phyloP scores from a whole-genome alignment of 2,113 vertebrate genomes.

The cat (Felis catus) region F.catus_Fca126_mat1.0 CM031423.1:65187001-65187500 shows the following conservation, averaged over 20 bases:
- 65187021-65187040: slow-evolving; percentile 33
- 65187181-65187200: background rate
- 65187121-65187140: background rate
- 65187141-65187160: background rate
- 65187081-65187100: background rate
- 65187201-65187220: background rate
- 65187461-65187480: slow-evolving; percentile 67
- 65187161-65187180: background rate
- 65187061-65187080: slow-evolving; percentile 15
- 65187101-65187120: background rate
- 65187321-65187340: slow-evolving; percentile 67
- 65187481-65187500: slow-evolving; percentile 71
- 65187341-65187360: slow-evolving; percentile 75
- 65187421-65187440: slow-evolving; percentile 59
- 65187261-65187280: background rate
- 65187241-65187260: background rate
- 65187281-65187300: background rate
- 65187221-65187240: background rate
- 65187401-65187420: slow-evolving; percentile 76
- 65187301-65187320: slow-evolving; percentile 44
- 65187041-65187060: background rate
- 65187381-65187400: slow-evolving; percentile 78
- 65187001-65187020: slow-evolving; percentile 9
- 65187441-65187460: slow-evolving; percentile 80
- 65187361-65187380: slow-evolving; percentile 83